These are phyloP conservation scores for Leptopilina clavipes DNA, from an alignment of 1,140 invertebrate species.

Conservation along the genomic window DNA sequence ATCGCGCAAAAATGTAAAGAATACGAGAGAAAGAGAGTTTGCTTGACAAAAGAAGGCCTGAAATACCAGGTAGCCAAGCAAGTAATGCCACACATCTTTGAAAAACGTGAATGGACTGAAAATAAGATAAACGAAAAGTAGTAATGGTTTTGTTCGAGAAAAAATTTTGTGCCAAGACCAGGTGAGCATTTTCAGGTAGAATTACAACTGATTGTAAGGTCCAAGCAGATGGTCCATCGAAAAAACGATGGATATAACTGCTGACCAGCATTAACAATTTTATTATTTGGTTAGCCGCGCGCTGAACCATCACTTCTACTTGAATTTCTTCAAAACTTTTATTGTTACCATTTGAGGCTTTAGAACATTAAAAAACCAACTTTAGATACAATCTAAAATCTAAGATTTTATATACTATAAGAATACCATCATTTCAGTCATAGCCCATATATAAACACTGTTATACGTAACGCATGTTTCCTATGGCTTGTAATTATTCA, in stretches of 20 bases:
- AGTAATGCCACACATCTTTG: constrained; percentile 1
- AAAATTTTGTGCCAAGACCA: constrained; percentile 52
- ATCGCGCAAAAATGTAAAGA: background rate
- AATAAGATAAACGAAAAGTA: constrained; percentile 62
- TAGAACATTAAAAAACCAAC: background rate
- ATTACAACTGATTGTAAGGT: constrained; percentile 36
- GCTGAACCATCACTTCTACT: background rate
- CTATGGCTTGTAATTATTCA: no score
- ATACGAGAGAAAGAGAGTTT: background rate
- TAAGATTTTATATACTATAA: background rate
- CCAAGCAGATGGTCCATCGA: constrained; percentile 54
- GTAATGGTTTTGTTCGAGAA: constrained; percentile 38
- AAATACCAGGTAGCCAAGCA: constrained; percentile 9
- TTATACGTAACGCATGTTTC: no score
- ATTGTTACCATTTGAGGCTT: constrained; percentile 10
- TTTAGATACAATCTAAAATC: background rate
- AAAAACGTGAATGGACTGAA: constrained; percentile 54
- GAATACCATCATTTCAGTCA: no score
- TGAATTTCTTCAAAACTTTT: constrained; percentile 18
- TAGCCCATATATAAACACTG: no score
- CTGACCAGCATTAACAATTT: constrained; percentile 36
- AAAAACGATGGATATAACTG: constrained; percentile 20
- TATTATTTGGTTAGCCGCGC: constrained; percentile 19
- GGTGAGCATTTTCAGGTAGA: constrained; percentile 58
- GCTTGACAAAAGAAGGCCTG: constrained; percentile 3